phyloP scores from a whole-genome alignment of 1,140 invertebrate species.

The Zaprionus taronus region DNA sequence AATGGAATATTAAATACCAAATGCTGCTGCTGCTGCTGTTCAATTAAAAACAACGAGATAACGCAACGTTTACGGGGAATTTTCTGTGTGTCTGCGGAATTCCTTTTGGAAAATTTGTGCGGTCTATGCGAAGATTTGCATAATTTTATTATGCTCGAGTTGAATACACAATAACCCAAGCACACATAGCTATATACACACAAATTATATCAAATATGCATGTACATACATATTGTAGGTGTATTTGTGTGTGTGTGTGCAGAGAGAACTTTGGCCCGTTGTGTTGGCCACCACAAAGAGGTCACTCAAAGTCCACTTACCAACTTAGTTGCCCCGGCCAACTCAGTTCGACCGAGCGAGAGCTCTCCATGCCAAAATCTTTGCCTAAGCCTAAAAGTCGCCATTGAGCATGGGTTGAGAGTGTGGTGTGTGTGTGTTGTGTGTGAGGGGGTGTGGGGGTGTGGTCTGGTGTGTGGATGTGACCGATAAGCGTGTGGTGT shows the following conservation, averaged over 20 bases:
- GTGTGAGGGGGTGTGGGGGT: slow-evolving; percentile 3
- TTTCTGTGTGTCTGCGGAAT: not conserved
- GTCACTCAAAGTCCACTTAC: slow-evolving; percentile 81
- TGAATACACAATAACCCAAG: slow-evolving; percentile 39
- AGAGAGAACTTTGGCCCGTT: slow-evolving; percentile 27
- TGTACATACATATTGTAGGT: too few species aligned
- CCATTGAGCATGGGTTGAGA: slow-evolving; percentile 36
- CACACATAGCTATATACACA: not conserved
- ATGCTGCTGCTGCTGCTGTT: not conserved
- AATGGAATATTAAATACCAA: not conserved
- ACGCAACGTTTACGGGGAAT: not conserved
- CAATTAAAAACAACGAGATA: slow-evolving; percentile 1
- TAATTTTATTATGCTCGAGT: slow-evolving; percentile 72
- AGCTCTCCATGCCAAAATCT: slow-evolving; percentile 57
- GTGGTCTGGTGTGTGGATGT: slow-evolving; percentile 53
- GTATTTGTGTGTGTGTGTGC: slow-evolving; percentile 33
- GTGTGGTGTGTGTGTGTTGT: slow-evolving; percentile 31
- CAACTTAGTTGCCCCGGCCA: slow-evolving; percentile 56
- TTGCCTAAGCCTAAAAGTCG: slow-evolving; percentile 74
- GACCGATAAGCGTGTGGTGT: slow-evolving; percentile 78
- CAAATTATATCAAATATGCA: not conserved
- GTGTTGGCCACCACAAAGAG: slow-evolving; percentile 65
- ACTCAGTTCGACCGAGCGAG: not conserved
- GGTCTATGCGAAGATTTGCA: slow-evolving; percentile 64
- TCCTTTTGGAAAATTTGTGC: not conserved